phyloP scores from a whole-genome alignment of 1,140 invertebrate genomes.

The Pinna nobilis region DNA sequence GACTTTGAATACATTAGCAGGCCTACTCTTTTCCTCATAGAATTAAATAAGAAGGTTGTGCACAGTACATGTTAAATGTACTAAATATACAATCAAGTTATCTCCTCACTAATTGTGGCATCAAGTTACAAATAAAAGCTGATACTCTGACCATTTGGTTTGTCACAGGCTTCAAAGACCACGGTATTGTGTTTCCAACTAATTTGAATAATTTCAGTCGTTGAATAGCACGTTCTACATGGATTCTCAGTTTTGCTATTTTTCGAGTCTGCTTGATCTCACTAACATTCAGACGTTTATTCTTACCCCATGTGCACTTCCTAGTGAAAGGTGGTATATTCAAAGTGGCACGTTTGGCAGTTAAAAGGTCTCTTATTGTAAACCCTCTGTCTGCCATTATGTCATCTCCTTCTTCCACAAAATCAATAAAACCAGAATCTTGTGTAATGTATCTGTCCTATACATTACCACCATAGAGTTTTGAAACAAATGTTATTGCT shows the following conservation, averaged over 20 bases:
- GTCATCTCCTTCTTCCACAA: constrained; percentile 9
- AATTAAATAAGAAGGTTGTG: no score
- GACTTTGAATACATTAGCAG: no score
- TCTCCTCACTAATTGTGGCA: no score
- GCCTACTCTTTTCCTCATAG: no score
- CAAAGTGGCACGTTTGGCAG: constrained; percentile 10
- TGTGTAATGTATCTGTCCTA: constrained; percentile 9
- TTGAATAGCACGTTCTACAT: constrained; percentile 28
- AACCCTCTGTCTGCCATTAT: constrained; percentile 30
- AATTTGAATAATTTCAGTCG: constrained; percentile 19
- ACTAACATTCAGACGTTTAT: constrained; percentile 9
- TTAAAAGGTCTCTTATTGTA: constrained; percentile 24
- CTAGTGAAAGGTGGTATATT: constrained; percentile 31
- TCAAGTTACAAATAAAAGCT: background rate
- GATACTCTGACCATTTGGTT: constrained; percentile 18
- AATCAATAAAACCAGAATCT: constrained; percentile 16
- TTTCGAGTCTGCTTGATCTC: constrained; percentile 20
- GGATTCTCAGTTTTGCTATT: constrained; percentile 21
- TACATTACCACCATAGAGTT: constrained; percentile 27
- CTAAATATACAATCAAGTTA: no score
- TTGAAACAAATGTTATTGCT: constrained; percentile 22
- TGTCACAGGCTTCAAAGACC: constrained; percentile 6
- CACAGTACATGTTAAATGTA: no score
- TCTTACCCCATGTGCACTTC: constrained; percentile 1
- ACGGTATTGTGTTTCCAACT: background rate